Conservation (phyloP, 1,140 invertebrate genomes). For the Zaprionus lachaisei region DNA sequence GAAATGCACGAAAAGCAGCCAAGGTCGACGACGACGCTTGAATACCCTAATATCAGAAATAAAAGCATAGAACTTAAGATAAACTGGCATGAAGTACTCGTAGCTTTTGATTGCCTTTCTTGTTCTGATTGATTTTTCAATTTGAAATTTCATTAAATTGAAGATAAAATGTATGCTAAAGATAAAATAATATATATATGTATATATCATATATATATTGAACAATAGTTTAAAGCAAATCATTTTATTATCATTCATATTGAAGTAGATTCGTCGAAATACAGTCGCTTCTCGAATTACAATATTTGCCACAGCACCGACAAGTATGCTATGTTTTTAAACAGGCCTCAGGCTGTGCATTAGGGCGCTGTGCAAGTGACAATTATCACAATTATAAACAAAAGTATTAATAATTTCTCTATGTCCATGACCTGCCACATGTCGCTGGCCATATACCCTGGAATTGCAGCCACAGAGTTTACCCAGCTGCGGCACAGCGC, state of each 20-base stretch:
- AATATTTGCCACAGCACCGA: not conserved
- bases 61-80: no score
- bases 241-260: no score
- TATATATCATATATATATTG: no score
- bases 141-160: no score
- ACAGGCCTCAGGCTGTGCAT: not conserved
- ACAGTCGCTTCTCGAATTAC: no score
- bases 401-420: not conserved
- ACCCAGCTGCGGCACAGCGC: conserved; percentile 55
- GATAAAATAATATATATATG: no score
- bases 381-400: not conserved
- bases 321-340: not conserved
- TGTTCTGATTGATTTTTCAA: no score
- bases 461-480: conserved; percentile 36
- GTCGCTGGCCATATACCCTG: conserved; percentile 1
- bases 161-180: no score
- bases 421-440: not conserved
- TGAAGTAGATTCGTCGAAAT: no score
- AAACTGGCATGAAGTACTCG: no score
- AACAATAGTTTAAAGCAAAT: no score
- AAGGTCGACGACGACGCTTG: not conserved
- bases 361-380: not conserved
- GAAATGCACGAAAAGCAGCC: not conserved
- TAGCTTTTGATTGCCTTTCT: no score
- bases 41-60: not conserved